Base-by-base conservation (phyloP, 2,888 invertebrate species). In the Acheta domesticus region DNA sequence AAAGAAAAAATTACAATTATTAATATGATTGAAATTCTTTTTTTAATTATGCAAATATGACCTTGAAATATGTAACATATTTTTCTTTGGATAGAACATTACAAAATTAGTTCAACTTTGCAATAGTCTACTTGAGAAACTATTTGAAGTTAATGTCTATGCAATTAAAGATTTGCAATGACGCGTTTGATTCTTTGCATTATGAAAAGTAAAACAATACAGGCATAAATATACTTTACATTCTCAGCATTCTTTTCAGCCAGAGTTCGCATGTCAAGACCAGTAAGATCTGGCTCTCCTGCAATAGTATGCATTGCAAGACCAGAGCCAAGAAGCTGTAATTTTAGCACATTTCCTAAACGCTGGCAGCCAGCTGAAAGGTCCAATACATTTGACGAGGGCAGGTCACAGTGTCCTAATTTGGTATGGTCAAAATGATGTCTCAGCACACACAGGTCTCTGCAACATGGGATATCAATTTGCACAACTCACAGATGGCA, bases 331-430 rank as follows among this genome's bases (percentile, higher is more conserved):
- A 89, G 85, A 80, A 89, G 85, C 82, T 88, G 86, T 83, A 87
- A 85, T 85, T 87, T 85, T 5, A 94, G 86, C 83, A 90, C 89
- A 84, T 92, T 91, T 0, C 91, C 89, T 74, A 94, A 86, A 83
- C 91, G 90, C 83, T 90, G 87, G 85, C 91, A 92, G 0, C 89
- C 89, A 74, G 90, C 88, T 4, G 91, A 87, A 83, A 94, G 86
- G 83, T 93, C 93, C 73, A 93, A 85, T 80, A 93, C 89, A 85
- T 85, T 85, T n/a, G 83, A 84, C 12, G 85, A 76, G 0, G 78
- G 21, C 21, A 82, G 83, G 12, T 83, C 82, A 1, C 82, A 79
- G 16, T 81, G 77, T 11, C 83, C 82, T 21, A 82, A 79, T 2
- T 75, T 75, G 20, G 76, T 81, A 48, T 73, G 78, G 80, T 77